Percentiles rank a stretch among this genome's conserved stretches.
phyloP scores from a whole-genome alignment of 2,113 vertebrate genomes.

The Tachysurus vachellii region DNA sequence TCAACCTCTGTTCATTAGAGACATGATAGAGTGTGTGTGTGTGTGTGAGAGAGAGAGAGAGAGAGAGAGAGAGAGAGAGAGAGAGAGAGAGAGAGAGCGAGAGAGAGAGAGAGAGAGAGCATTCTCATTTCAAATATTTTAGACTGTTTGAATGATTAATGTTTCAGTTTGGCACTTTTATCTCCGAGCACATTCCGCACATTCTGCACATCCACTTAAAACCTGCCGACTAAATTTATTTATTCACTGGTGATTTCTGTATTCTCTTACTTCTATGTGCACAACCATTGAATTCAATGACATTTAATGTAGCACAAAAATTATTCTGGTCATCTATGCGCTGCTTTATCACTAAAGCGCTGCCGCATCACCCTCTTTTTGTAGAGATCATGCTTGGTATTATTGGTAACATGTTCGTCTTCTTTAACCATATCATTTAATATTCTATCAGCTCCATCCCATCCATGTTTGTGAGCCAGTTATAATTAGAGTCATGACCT shows the following conservation, averaged over 20 bases:
- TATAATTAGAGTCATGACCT: not conserved
- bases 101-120: constrained; percentile 21
- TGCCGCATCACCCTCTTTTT: not conserved
- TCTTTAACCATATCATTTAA: not conserved
- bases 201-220: not conserved
- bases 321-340: not conserved
- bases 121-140: not conserved
- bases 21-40: not conserved
- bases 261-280: not conserved
- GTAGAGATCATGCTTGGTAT: not conserved
- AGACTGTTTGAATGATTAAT: constrained; percentile 12
- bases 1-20: constrained; percentile 39
- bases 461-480: not conserved
- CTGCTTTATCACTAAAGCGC: not conserved
- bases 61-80: not conserved
- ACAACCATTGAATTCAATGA: not conserved
- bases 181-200: not conserved
- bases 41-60: too few relatives aligned
- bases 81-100: constrained; percentile 1
- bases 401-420: not conserved
- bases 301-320: not conserved
- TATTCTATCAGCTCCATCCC: not conserved
- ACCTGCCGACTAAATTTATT: not conserved
- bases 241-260: not conserved
- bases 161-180: not conserved